Evolutionary conservation across 2,888 invertebrate species (phyloP).

Genomic region (Pheosia gnoma): DNA sequence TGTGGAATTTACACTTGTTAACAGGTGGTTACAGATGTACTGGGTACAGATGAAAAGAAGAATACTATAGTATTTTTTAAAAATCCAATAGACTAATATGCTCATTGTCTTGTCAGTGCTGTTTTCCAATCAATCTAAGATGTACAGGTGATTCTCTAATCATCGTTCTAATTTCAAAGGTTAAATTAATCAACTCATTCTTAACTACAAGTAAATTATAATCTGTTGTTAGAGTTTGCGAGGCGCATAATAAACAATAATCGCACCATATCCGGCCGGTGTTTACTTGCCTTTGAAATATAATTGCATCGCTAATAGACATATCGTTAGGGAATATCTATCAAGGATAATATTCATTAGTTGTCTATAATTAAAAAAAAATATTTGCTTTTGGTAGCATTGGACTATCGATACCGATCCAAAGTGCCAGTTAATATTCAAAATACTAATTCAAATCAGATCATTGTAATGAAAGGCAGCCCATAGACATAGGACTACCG

Average conservation of each 20-base stretch:
- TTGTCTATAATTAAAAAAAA: neutral
- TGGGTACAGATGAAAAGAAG: too few relatives aligned
- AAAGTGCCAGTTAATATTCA: too few relatives aligned
- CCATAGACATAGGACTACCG: too few relatives aligned
- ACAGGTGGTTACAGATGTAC: too few relatives aligned
- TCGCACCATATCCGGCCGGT: neutral
- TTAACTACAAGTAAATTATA: neutral
- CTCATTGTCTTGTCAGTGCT: too few relatives aligned
- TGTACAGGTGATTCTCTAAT: neutral
- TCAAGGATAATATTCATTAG: neutral
- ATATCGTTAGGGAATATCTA: constrained; percentile 2
- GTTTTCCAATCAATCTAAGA: neutral
- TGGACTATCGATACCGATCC: too few relatives aligned
- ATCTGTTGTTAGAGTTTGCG: neutral
- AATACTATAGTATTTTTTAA: too few relatives aligned
- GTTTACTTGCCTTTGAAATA: constrained; percentile 4
- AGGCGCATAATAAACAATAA: constrained; percentile 1
- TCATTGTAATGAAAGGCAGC: too few relatives aligned
- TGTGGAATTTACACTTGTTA: too few relatives aligned
- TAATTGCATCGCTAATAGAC: neutral
- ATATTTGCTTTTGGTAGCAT: neutral
- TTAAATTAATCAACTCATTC: neutral
- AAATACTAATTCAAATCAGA: too few relatives aligned
- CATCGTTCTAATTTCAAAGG: neutral
- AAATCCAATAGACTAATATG: too few relatives aligned